Evolutionary conservation across 2,888 invertebrate species (phyloP).

Genomic region (Philonicus albiceps): DNA sequence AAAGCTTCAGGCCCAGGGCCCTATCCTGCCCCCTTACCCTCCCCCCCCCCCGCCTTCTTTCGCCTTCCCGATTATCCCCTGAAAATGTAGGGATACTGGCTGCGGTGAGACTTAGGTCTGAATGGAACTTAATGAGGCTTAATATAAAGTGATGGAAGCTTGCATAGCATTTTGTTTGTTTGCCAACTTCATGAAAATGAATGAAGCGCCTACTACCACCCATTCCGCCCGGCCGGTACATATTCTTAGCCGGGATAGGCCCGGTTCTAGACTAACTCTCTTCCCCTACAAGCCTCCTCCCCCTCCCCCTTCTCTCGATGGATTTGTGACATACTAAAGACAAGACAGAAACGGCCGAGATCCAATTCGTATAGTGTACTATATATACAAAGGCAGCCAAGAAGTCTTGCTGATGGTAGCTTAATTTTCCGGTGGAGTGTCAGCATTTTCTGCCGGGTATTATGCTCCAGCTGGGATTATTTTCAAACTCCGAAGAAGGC

Average conservation of each 20-base stretch:
- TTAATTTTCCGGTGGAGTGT: constrained; percentile 38
- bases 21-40: background rate
- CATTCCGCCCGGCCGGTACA: background rate
- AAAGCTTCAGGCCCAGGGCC: background rate
- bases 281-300: background rate
- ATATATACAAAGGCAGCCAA: background rate
- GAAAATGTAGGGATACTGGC: constrained; percentile 31
- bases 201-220: background rate
- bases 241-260: background rate
- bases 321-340: constrained; percentile 27
- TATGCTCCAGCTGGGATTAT: background rate
- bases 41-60: too few relatives aligned
- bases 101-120: constrained; percentile 31
- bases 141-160: constrained; percentile 40
- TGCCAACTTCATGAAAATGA: constrained; percentile 38
- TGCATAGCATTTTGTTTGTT: constrained; percentile 38
- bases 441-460: constrained; percentile 16
- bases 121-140: constrained; percentile 42
- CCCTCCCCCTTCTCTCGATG: background rate
- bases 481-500: background rate
- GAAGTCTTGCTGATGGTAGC: constrained; percentile 37
- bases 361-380: background rate
- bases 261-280: background rate
- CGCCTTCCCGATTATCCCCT: constrained; percentile 14
- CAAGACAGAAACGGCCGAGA: constrained; percentile 15